These are phyloP conservation scores for Umimayanthus chanpuru DNA, from an alignment of 92 coral and sea anemone species.

Conservation along the genomic window DNA sequence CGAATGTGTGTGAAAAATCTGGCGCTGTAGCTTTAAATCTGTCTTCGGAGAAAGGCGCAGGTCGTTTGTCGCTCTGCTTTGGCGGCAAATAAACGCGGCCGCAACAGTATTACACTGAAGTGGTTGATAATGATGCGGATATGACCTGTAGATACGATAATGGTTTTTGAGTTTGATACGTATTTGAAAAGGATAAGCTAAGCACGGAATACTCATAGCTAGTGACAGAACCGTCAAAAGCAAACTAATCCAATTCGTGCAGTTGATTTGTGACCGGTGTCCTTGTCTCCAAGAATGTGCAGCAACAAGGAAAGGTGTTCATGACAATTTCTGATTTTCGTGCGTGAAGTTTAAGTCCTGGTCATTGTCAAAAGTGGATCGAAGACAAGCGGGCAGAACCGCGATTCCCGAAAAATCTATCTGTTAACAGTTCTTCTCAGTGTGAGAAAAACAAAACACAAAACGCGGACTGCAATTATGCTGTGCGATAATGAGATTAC, in stretches of 20 bases:
- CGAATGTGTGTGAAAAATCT: too few species aligned
- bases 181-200: neutral
- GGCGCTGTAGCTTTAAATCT: too few species aligned
- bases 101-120: neutral
- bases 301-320: neutral
- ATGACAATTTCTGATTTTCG: neutral
- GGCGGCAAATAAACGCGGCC: too few species aligned
- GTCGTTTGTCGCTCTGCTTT: too few species aligned
- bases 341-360: neutral
- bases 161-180: neutral
- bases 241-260: neutral
- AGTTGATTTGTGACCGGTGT: neutral
- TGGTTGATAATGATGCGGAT: conserved; percentile 8
- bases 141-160: neutral
- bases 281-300: neutral
- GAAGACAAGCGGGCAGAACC: neutral
- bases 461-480: too few species aligned
- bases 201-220: neutral
- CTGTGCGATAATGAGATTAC: neutral
- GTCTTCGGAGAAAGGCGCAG: too few species aligned
- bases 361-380: neutral
- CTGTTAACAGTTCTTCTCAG: conserved; percentile 1
- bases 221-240: neutral
- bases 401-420: neutral
- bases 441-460: too few species aligned